A percentile compares a stretch with the other conserved stretches of the same genome.
These are phyloP conservation scores for Triplophysa tibetana DNA, from an alignment of 2,113 vertebrate species.

Conservation along the genomic window DNA sequence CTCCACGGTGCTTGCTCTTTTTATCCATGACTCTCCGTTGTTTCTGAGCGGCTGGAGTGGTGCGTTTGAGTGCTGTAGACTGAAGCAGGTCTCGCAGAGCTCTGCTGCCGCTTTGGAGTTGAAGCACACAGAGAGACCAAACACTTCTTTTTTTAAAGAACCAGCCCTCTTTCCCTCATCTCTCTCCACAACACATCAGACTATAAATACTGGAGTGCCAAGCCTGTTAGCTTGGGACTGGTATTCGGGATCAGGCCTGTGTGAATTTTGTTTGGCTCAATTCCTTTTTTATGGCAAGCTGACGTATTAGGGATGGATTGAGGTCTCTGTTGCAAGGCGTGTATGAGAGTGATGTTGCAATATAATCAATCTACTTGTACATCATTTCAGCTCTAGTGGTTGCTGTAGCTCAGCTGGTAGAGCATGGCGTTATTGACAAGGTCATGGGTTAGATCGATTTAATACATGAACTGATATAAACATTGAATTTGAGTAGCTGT, in stretches of 20 bases:
- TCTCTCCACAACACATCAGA: conserved; percentile 51
- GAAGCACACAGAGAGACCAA: conserved; percentile 47
- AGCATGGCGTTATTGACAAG: too few species aligned
- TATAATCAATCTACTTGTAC: not conserved
- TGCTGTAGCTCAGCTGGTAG: too few species aligned
- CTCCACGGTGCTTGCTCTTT: conserved; percentile 4
- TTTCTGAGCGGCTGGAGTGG: conserved; percentile 21
- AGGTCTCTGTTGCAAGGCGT: conserved; percentile 21
- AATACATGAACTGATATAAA: too few species aligned
- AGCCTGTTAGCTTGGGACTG: conserved; percentile 59
- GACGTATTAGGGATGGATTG: conserved; percentile 13
- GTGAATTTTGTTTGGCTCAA: conserved; percentile 31
- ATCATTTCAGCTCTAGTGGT: too few species aligned
- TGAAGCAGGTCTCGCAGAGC: conserved; percentile 29
- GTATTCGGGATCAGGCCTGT: conserved; percentile 50
- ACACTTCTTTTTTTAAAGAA: conserved; percentile 54
- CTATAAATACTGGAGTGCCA: conserved; percentile 60
- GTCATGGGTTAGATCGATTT: too few species aligned
- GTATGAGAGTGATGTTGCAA: not conserved
- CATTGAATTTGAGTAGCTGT: too few species aligned
- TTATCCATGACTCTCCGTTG: conserved; percentile 7
- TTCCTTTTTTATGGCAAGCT: not conserved
- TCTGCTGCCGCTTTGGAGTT: conserved; percentile 29
- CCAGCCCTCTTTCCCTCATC: conserved; percentile 51
- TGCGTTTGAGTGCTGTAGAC: conserved; percentile 2